These are phyloP conservation scores for Semotilus atromaculatus DNA, from an alignment of 2,797 vertebrate species.

Conservation along the genomic window DNA sequence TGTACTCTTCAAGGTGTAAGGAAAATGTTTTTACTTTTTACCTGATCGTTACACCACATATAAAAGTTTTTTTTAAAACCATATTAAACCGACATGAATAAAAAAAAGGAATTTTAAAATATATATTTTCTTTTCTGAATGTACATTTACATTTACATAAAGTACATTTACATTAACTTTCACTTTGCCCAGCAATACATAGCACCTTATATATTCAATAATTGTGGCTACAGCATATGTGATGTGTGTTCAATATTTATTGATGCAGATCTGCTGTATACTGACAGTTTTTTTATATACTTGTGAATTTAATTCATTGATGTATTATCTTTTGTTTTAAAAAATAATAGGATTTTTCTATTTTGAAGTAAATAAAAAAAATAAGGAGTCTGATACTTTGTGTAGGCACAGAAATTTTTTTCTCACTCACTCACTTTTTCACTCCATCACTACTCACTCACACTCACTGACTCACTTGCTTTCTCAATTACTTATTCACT, in stretches of 20 bases:
- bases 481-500: no score
- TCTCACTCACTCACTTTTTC: no score
- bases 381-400: not conserved
- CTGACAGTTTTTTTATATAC: not conserved
- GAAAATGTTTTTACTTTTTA: no score
- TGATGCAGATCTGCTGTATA: not conserved
- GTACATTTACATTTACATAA: no score
- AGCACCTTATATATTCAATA: not conserved
- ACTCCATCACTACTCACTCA: no score
- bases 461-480: not conserved
- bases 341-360: not conserved
- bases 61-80: no score
- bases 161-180: not conserved
- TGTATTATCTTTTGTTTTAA: not conserved
- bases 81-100: no score
- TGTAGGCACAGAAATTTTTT: not conserved
- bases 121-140: not conserved
- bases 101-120: no score
- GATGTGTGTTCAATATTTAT: not conserved
- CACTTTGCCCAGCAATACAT: not conserved
- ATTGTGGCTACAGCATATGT: conserved; percentile 1
- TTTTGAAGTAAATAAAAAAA: not conserved
- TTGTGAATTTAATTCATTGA: not conserved
- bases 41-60: no score
- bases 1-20: no score